A percentile compares a stretch with the other conserved stretches of the same genome.
Evolutionary conservation across 2,113 vertebrate genomes (phyloP).

Genomic region (Phyllostomus hastatus): DNA sequence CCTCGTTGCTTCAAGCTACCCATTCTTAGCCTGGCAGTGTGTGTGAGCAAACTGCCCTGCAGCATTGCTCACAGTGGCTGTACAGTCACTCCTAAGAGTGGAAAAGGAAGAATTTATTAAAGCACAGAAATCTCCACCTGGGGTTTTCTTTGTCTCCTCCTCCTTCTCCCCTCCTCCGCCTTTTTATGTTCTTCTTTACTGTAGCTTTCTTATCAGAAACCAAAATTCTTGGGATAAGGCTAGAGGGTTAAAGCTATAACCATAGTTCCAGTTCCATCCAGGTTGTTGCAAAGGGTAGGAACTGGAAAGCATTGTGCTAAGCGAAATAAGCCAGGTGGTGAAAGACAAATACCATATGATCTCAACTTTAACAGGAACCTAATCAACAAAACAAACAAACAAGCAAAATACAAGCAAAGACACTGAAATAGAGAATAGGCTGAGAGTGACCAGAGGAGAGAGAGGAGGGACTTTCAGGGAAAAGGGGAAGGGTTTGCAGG

Average conservation of each 20-base stretch:
- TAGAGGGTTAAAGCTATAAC: background rate
- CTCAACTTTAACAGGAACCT: too few relatives aligned
- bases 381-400: too few relatives aligned
- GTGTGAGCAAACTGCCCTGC: background rate
- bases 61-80: background rate
- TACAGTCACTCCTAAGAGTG: rapidly evolving
- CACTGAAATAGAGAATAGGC: too few relatives aligned
- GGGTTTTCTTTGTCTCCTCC: background rate
- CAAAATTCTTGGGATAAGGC: background rate
- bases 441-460: too few relatives aligned
- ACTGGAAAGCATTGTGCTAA: too few relatives aligned
- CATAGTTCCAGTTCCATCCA: background rate
- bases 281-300: too few relatives aligned
- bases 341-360: too few relatives aligned
- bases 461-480: too few relatives aligned
- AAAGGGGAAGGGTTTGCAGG: too few relatives aligned
- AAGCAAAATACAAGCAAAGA: too few relatives aligned
- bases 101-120: background rate
- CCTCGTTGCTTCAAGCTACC: background rate
- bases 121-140: background rate
- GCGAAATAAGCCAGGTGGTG: too few relatives aligned
- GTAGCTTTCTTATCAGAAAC: background rate
- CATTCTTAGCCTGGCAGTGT: background rate
- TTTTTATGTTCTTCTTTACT: background rate
- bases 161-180: too few relatives aligned